phyloP scores from a whole-genome alignment of 1,140 invertebrate genomes.

The Apis laboriosa region DNA sequence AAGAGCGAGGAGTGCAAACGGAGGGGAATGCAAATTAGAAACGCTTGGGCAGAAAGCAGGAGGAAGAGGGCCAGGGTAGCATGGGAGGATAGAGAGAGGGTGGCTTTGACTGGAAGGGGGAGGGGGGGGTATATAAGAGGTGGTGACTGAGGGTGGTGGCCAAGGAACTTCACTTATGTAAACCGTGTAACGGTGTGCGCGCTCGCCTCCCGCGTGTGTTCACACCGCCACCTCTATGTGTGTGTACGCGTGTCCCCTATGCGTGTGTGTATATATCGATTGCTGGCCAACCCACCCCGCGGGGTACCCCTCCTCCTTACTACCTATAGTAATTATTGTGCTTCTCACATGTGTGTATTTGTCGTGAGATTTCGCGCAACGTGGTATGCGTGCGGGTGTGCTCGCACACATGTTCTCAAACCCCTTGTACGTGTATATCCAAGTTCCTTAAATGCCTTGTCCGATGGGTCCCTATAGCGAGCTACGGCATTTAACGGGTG shows the following conservation, averaged over 20 bases:
- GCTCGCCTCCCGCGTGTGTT: constrained; percentile 47
- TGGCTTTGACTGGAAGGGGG: constrained; percentile 59
- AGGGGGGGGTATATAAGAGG: constrained; percentile 69
- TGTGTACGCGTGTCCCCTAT: constrained; percentile 52
- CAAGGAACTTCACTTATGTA: constrained; percentile 78
- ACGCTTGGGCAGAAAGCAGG: constrained; percentile 78
- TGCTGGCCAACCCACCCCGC: constrained; percentile 75
- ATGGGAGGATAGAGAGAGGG: constrained; percentile 55
- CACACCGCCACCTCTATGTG: constrained; percentile 38
- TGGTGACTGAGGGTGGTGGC: constrained; percentile 70
- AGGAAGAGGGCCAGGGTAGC: constrained; percentile 63
- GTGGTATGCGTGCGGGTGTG: constrained; percentile 56
- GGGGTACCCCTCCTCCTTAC: constrained; percentile 47
- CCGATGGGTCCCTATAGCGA: constrained; percentile 70
- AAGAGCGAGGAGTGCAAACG: constrained; percentile 66
- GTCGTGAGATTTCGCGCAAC: constrained; percentile 65
- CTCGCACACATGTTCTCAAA: constrained; percentile 38
- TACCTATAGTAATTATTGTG: constrained; percentile 80
- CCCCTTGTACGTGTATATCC: constrained; percentile 54
- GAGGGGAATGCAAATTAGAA: constrained; percentile 82
- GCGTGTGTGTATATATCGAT: constrained; percentile 78
- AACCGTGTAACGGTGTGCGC: constrained; percentile 68
- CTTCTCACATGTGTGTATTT: constrained; percentile 73
- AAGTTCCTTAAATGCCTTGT: constrained; percentile 73
- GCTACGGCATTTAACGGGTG: constrained; percentile 77